Evolutionary conservation across 2,797 vertebrate genomes (phyloP).

Genomic region (Serranus cabrilla): DNA sequence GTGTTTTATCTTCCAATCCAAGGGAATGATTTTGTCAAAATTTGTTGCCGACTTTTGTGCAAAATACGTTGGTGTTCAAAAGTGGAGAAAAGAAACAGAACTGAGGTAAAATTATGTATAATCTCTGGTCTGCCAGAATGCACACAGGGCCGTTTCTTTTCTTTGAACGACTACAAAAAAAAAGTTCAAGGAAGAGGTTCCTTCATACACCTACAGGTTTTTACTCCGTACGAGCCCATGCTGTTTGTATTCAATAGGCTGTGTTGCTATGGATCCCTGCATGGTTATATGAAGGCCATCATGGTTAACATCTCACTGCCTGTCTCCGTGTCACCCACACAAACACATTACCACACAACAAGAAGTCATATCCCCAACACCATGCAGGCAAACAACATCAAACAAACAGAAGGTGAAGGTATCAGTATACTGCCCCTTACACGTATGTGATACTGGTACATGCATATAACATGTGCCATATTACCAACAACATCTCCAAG

Average conservation of each 20-base stretch:
- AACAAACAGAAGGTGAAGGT: neutral
- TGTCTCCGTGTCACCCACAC: neutral
- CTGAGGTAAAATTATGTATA: neutral
- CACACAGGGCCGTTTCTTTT: neutral
- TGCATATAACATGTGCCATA: no score
- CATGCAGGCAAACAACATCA: neutral
- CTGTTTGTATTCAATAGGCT: neutral
- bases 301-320: constrained; percentile 9
- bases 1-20: constrained; percentile 3
- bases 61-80: neutral
- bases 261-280: constrained; percentile 31
- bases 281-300: neutral
- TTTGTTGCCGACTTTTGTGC: neutral
- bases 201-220: neutral
- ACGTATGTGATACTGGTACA: neutral
- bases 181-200: neutral
- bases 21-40: neutral
- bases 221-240: neutral
- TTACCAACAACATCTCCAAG: no score
- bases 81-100: neutral
- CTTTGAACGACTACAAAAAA: neutral
- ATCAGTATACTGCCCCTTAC: neutral
- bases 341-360: neutral
- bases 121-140: neutral
- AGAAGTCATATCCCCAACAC: no score